Evolutionary conservation across 92 coral and sea anemone genomes (phyloP), one percentile per base, ranked within the genome.

Genomic region (Diadumene lineata): DNA sequence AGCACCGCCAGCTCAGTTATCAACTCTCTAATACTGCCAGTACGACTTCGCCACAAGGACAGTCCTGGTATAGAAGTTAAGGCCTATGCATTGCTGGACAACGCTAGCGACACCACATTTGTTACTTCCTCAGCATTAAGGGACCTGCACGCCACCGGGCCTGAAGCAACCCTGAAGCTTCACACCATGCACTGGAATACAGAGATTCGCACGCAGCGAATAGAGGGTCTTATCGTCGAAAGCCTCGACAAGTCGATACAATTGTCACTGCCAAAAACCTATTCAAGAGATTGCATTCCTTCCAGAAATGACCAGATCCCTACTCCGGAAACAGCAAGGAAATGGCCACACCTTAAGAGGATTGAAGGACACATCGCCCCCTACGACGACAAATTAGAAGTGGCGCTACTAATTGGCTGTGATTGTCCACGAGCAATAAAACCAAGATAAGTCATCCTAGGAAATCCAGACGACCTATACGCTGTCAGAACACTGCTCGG

Each of bases 391-490:
- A 85, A 87, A 33, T 0, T 87, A 9, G 64, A 74, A 30, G 83
- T 83, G 3, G 83, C 85, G 0, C 53, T 87, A 33, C 60, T 79
- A 15, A 83, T 87, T 19, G 83, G 88, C 15, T 63, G 84, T 0
- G 69, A 82, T 60, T 87, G 88, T 56, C 82, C 82, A 0, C 68
- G 56, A 56, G 92, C 88, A 22, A 74, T 87, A n/a, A 82, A 82
- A 60, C 92, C 85, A 1, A 56, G 85, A 44, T 79, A 77, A 22
- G 77, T 76, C 2, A 77, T 86, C 48, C 87, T 87, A 0, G 91
- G 91, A 0, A 0, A n/a, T 0, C 81, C 78, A 11, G 1, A 82
- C 18, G 85, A 83, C 22, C 85, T 88, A 7, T 83, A 83, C 26
- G 85, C 79, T 7, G 79, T 77, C 1, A 58, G 62, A 31, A 82